phyloP scores from a whole-genome alignment of 2,113 vertebrate genomes.

The Xiphophorus maculatus region DNA sequence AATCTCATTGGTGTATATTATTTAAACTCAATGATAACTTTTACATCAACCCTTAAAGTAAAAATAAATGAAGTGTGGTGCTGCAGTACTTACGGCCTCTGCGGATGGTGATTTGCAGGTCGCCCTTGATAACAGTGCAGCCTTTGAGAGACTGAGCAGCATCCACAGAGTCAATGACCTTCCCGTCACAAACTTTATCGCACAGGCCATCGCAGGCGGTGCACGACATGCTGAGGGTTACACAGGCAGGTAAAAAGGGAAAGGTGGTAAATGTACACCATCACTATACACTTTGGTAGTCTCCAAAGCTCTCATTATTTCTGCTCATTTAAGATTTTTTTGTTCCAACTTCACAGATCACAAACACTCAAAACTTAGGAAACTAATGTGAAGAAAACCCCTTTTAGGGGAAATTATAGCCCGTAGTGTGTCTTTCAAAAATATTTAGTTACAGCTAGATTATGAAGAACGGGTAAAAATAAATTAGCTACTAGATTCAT shows the following conservation, averaged over 20 bases:
- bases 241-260: conserved; percentile 23
- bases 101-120: conserved; percentile 95
- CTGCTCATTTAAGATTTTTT: background rate
- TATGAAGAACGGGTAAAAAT: no score
- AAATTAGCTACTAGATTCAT: no score
- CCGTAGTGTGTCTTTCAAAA: no score
- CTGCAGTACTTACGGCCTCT: conserved; percentile 90
- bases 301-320: no score
- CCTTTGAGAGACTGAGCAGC: conserved; percentile 94
- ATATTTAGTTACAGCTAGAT: no score
- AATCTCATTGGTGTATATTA: background rate
- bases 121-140: conserved; percentile 95
- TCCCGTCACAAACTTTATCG: conserved; percentile 91
- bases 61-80: background rate
- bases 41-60: background rate
- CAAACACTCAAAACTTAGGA: no score
- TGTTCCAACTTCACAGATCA: background rate
- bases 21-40: conserved; percentile 2
- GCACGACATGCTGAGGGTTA: conserved; percentile 89
- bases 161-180: conserved; percentile 93
- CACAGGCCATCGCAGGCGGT: conserved; percentile 92
- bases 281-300: no score
- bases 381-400: no score
- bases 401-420: no score
- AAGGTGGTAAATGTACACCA: background rate